These are phyloP conservation scores for Muricea muricata DNA, from an alignment of 92 coral and sea anemone species.

Conservation along the genomic window DNA sequence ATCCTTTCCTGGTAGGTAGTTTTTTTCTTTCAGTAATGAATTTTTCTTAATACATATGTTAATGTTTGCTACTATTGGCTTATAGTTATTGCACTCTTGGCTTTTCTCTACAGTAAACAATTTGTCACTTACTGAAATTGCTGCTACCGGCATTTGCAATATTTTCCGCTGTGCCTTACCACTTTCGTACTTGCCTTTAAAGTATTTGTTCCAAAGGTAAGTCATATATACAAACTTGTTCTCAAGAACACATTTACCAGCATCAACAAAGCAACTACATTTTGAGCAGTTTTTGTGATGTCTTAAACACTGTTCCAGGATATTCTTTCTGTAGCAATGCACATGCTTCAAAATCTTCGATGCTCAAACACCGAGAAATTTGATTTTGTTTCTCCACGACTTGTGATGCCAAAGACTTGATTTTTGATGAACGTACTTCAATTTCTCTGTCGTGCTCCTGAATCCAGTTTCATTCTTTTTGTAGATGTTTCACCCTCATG, in stretches of 20 bases:
- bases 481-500: too few species aligned
- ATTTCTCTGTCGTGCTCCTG: too few species aligned
- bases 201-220: conserved; percentile 58
- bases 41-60: neutral
- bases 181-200: conserved; percentile 53
- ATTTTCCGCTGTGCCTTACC: conserved; percentile 63
- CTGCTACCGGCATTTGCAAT: conserved; percentile 57
- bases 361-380: too few species aligned
- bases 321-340: too few species aligned
- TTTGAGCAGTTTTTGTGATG: conserved; percentile 58
- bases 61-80: conserved; percentile 34
- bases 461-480: too few species aligned
- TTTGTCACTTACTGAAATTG: conserved; percentile 47
- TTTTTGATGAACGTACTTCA: too few species aligned
- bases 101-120: conserved; percentile 47
- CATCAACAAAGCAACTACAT: conserved; percentile 52
- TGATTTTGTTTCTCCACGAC: too few species aligned
- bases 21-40: neutral
- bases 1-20: neutral
- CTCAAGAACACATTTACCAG: conserved; percentile 58
- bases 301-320: too few species aligned
- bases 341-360: too few species aligned
- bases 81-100: conserved; percentile 37
- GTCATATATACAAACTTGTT: conserved; percentile 60
- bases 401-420: too few species aligned